A percentile compares a stretch with the other conserved stretches of the same genome.
Conservation (phyloP, 2,888 invertebrate genomes). For the Polietes domitor region DNA sequence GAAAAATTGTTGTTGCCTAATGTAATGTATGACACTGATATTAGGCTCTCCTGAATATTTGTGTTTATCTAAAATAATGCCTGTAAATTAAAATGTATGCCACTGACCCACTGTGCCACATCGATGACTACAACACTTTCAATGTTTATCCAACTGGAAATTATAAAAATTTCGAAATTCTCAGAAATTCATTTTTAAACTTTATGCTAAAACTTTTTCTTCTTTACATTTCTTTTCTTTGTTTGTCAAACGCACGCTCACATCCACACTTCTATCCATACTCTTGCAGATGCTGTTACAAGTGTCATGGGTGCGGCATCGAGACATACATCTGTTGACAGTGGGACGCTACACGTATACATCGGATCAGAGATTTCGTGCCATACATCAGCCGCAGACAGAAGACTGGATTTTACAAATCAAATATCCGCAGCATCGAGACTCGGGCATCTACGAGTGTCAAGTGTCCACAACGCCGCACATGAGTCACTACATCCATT, state of each 20-base stretch:
- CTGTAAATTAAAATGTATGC: no score
- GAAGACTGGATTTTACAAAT: constrained; percentile 97
- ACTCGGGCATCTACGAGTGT: constrained; percentile 94
- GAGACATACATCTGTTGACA: constrained; percentile 94
- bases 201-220: not conserved
- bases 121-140: no score
- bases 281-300: constrained; percentile 84
- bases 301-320: constrained; percentile 95
- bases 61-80: no score
- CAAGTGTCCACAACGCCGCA: constrained; percentile 97
- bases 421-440: constrained; percentile 94
- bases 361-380: constrained; percentile 94
- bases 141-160: not conserved
- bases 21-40: no score
- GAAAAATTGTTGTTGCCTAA: no score
- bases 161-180: not conserved
- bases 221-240: not conserved
- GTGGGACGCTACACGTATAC: constrained; percentile 95
- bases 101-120: no score
- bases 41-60: no score
- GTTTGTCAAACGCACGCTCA: no score
- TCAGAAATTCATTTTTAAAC: not conserved
- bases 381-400: constrained; percentile 91
- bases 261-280: not conserved
- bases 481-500: constrained; percentile 94